Evolutionary conservation across 1,140 invertebrate genomes (phyloP), one percentile per base, ranked within the genome.

Genomic region (Potamilus streckersoni): DNA sequence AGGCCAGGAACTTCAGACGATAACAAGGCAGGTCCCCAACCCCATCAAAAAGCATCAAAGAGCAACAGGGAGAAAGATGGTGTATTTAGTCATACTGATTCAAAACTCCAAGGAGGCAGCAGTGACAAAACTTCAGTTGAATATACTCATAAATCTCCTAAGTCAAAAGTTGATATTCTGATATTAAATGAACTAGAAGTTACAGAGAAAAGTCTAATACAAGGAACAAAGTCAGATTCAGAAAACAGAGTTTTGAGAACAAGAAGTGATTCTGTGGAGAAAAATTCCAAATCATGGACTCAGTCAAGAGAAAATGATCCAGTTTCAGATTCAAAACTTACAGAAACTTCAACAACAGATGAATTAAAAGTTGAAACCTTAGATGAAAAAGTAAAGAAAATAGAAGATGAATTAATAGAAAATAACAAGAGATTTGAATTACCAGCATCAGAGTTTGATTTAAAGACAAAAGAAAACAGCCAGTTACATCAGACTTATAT

Each of bases 401-500:
- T 38, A 38, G 59, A 61, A 55, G 75, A 77, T 60, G 68, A 77
- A 68, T 70, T 72, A 60, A 56, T 77, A 20, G 61, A 73, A 49
- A 64, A 60, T 20, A 77, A 61, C 64, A 66, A 59, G 73, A 77
- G 61, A 64, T 20, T 56, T 15, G 57, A 66, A 55, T 65, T 56
- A 61, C 62, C 66, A 64, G 65, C 55, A 58, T 55, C 64, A 66
- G 73, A 69, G 27, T 62, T 60, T 0, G 17, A 19, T 2, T 66
- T 69, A 6, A 20, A 70, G 17, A 57, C 49, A 6, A 55, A 38
- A 6, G 57, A 69, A 19, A 63, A 63, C 31, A 66, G 69, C 56
- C 38, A 76, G n/a, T 69, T 55, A 3, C 68, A 65, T 3, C 73
- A 76, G n/a, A 85, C 82, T 27, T 73, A 82, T 55, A 84, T 83